Evolutionary conservation across 2,113 vertebrate species (phyloP).

Genomic region (Phaetusa simplex): DNA sequence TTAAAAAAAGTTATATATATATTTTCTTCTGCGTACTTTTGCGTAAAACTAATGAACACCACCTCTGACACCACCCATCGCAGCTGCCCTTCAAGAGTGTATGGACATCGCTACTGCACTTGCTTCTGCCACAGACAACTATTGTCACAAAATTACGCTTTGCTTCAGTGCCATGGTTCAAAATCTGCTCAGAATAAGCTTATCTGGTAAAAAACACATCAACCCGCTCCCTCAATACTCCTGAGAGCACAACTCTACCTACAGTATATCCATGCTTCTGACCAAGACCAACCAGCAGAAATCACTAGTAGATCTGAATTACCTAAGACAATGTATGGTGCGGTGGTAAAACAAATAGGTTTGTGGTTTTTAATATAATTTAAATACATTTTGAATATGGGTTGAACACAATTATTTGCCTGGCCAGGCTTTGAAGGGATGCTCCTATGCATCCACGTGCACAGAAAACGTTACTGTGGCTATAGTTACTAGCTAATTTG

Average conservation of each 20-base stretch:
- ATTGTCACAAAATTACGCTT: background rate
- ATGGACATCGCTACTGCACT: no score
- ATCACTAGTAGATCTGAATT: no score
- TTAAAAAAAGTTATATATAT: background rate
- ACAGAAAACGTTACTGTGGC: background rate
- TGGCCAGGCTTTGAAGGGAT: background rate
- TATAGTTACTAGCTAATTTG: background rate
- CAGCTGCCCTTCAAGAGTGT: background rate
- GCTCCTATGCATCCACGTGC: background rate
- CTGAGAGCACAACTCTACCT: background rate
- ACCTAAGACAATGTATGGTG: background rate
- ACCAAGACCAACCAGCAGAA: background rate
- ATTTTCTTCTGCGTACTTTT: background rate
- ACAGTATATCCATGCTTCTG: accelerated
- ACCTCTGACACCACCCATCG: background rate
- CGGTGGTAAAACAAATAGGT: background rate
- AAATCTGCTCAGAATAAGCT: background rate
- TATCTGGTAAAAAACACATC: background rate
- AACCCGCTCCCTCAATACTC: no score
- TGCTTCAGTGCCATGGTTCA: accelerated
- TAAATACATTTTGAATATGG: background rate
- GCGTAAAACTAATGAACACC: background rate
- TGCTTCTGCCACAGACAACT: background rate
- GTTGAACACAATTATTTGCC: background rate
- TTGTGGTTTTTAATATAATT: background rate